Evolutionary conservation across 2,888 invertebrate genomes (phyloP).

Genomic region (Cosmia trapezina): DNA sequence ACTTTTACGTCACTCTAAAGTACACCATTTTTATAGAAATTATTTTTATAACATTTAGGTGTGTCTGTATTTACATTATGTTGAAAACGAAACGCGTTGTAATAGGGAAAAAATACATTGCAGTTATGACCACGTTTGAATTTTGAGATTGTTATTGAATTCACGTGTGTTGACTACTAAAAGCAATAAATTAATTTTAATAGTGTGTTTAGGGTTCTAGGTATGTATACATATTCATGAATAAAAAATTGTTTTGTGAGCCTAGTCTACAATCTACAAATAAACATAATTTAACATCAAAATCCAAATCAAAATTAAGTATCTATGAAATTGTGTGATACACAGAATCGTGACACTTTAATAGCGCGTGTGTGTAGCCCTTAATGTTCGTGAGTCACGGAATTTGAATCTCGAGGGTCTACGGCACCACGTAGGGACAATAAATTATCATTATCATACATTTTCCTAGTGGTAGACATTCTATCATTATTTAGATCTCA

Average conservation of each 20-base stretch:
- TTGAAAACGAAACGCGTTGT: constrained; percentile 12
- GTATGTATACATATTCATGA: neutral
- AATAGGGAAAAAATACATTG: neutral
- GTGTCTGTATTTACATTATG: constrained; percentile 6
- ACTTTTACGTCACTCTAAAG: constrained; percentile 12
- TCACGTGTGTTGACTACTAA: constrained; percentile 14
- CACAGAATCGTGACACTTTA: constrained; percentile 37
- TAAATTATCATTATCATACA: constrained; percentile 55
- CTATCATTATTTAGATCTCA: constrained; percentile 60
- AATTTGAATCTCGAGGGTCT: constrained; percentile 57
- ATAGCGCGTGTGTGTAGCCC: constrained; percentile 37
- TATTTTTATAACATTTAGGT: constrained; percentile 17
- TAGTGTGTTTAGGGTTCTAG: constrained; percentile 6
- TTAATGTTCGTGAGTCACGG: constrained; percentile 55
- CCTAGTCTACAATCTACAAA: constrained; percentile 17
- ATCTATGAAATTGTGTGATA: constrained; percentile 24
- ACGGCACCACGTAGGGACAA: constrained; percentile 46
- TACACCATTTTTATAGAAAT: neutral
- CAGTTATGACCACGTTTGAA: neutral
- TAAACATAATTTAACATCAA: neutral
- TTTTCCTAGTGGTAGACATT: constrained; percentile 41
- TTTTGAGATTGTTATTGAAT: constrained; percentile 11
- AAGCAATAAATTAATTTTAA: constrained; percentile 34
- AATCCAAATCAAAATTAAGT: constrained; percentile 20
- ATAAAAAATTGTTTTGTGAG: neutral